Base-by-base conservation (phyloP, 2,113 vertebrate genomes). In the Coreoperca whiteheadi region DNA sequence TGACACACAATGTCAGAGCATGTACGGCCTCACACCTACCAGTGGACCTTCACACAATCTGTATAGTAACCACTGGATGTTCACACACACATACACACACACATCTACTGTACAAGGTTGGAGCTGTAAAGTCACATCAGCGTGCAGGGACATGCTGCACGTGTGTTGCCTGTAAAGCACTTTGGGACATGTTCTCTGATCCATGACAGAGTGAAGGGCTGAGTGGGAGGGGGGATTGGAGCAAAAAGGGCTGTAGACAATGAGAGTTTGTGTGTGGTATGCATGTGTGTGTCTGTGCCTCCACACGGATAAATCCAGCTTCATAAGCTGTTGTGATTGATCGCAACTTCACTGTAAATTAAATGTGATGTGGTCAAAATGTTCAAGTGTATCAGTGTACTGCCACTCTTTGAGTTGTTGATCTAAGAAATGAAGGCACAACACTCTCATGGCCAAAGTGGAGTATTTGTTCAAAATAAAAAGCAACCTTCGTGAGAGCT, bases 151-250 rank as follows among this genome's bases (percentile, higher is more conserved):
- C 87, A 87, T 59, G 39, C 74, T 73, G 90, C 88, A 93, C 86
- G 86, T 89, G 89, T 91, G 88, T 87, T 85, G 91, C 89, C 90
- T 90, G 85, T 89, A 89, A 94, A 93, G 79, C 87, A 88, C 84
- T 87, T 72, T 88, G 87, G 91, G 88, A 91, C 89, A 90, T 63
- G 92, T 91, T 91, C 92, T 79, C 84, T 91, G 92, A 93, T 93
- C 93, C 92, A 89, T 92, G 92, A 90, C 91, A 79, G 89, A 91
- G 88, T 88, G 87, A 92, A 87, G 74, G 56, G 73, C 83, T 83
- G 77, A 81, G 76, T 25, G 46, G 60, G 71, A 48, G 67, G 43
- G 59, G 53, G 48, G 9, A 63, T 61, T 39, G 43, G 66, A 50
- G 60, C 43, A 63, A 74, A 87, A 79, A 59, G 59, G 66, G 79